These are phyloP conservation scores for Meganola albula DNA, from an alignment of 2,888 invertebrate species.

Conservation along the genomic window DNA sequence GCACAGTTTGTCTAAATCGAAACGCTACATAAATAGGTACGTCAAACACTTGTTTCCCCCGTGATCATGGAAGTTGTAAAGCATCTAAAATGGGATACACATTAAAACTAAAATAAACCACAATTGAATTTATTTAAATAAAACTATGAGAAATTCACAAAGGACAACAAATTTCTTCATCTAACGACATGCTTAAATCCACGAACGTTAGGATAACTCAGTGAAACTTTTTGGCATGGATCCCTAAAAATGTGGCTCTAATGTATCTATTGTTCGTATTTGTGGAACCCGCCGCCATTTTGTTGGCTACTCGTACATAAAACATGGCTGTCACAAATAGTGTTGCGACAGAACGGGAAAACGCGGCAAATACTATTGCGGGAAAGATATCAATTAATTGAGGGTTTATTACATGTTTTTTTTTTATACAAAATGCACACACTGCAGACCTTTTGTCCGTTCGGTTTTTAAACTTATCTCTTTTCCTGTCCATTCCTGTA, in stretches of 20 bases:
- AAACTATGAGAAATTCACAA: no score
- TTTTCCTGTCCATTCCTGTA: neutral
- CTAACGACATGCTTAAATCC: constrained; percentile 9
- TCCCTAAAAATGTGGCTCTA: constrained; percentile 35
- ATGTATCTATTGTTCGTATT: constrained; percentile 42
- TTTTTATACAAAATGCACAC: neutral
- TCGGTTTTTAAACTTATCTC: neutral
- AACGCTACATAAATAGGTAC: no score
- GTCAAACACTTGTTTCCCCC: no score
- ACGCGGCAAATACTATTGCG: constrained; percentile 12
- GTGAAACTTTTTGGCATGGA: constrained; percentile 16
- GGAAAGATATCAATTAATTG: constrained; percentile 1
- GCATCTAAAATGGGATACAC: no score
- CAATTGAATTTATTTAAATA: no score
- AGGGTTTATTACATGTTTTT: neutral
- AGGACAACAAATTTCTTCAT: constrained; percentile 14
- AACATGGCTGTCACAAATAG: constrained; percentile 18
- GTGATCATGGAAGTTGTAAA: no score
- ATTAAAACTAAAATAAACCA: no score
- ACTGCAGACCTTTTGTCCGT: neutral
- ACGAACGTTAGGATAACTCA: no score
- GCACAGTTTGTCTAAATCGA: no score
- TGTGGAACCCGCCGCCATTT: constrained; percentile 29
- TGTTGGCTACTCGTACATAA: constrained; percentile 25
- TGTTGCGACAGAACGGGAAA: constrained; percentile 18